Evolutionary conservation across 2,797 vertebrate genomes (phyloP), one percentile per base, ranked within the genome.

Genomic region (Mus minutoides): DNA sequence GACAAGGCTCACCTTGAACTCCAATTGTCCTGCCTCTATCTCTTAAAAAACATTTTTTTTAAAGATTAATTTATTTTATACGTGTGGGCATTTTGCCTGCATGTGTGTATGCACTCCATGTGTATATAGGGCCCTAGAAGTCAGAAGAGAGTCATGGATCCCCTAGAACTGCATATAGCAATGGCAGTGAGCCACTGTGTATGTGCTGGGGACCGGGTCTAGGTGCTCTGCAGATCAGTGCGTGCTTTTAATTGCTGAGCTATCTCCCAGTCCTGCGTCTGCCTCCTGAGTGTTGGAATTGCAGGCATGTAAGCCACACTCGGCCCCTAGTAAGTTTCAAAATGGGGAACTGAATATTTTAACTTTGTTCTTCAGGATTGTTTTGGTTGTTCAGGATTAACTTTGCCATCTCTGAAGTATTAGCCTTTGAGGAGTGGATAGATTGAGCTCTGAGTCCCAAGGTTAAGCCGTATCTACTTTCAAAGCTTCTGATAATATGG

Each of bases 251-350:
- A 7, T 46, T 64, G 40, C 40, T 43, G 37, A 84, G 26, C 80
- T 71, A 0, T 29, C 14, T 60, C 56, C 37, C 24, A 40, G 56
- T 16, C 37, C 37, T 6, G 29, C 11, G 13, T 37, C 16, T 29
- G 4, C 54, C 54, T 76, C 56, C 8, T 8, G 17, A 75, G 26
- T 60, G 6, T 29, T 76, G 40, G 37, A 19, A n/a, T n/a, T 62
- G 37, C 31, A 89, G 11, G 56, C 37, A 40, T 49, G 40, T 3
- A 4, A 34, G 69, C 49, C 31, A 64, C 14, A 37, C n/a, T 12
- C 67, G 31, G 67, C 9, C 67, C 91, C 7, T 87, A 46, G 16
- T 76, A 76, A 91, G 49, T 58, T 88, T 96, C 82, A 40, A 94
- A 95, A 90, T 88, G 58, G 21, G 26, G 10, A 64, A 60, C 3